These are phyloP conservation scores for Prunella strophiata DNA, from an alignment of 2,797 vertebrate genomes.

Conservation along the genomic window DNA sequence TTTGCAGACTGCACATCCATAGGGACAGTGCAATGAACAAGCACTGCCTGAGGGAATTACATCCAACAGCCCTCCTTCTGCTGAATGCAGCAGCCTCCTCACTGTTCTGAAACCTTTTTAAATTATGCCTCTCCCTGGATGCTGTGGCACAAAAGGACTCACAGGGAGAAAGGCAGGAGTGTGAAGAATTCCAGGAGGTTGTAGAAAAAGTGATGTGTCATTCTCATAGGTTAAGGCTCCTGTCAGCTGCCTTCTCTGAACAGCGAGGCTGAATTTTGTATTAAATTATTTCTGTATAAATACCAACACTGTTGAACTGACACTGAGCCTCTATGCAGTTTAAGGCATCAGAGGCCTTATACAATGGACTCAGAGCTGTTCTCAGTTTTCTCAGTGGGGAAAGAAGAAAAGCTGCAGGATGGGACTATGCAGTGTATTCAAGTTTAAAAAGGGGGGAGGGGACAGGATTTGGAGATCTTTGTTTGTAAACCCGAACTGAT, in stretches of 20 bases:
- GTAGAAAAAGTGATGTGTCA: background rate
- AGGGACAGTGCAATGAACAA: background rate
- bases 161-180: background rate
- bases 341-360: background rate
- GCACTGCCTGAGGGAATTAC: background rate
- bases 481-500: background rate
- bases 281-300: background rate
- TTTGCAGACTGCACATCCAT: accelerated
- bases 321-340: background rate
- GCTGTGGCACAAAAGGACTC: background rate
- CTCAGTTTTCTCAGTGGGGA: background rate
- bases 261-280: background rate
- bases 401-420: background rate
- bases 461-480: background rate
- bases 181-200: background rate
- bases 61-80: background rate
- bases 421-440: accelerated
- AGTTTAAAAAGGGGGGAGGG: background rate
- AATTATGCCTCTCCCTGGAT: background rate
- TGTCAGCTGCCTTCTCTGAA: background rate
- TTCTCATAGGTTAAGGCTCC: background rate
- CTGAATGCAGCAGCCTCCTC: background rate
- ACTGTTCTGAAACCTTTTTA: background rate
- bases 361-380: background rate
- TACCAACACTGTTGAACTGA: accelerated